Percentiles rank a stretch among this genome's conserved stretches.
phyloP scores from a whole-genome alignment of 2,113 vertebrate species.

The Rhinopithecus roxellana region DNA sequence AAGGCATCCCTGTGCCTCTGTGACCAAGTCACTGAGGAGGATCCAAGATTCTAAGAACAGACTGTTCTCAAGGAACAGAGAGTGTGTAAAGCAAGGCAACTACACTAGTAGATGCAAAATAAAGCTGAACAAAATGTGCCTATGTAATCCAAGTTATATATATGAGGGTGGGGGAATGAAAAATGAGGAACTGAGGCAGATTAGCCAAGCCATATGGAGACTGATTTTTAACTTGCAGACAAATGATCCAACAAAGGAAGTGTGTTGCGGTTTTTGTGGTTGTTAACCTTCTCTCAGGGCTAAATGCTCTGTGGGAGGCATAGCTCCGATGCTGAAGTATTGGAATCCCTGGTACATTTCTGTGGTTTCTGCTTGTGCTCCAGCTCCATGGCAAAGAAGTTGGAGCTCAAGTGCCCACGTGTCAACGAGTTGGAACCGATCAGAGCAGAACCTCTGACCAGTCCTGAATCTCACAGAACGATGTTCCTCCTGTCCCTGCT shows the following conservation, averaged over 20 bases:
- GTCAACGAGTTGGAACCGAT: neutral
- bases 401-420: neutral
- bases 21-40: neutral
- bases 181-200: neutral
- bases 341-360: neutral
- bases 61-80: neutral
- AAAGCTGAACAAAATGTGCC: neutral
- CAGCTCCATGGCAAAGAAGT: neutral
- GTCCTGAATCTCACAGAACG: neutral
- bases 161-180: neutral
- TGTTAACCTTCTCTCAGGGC: neutral
- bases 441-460: neutral
- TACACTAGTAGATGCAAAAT: neutral
- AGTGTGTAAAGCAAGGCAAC: neutral
- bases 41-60: neutral
- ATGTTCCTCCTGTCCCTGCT: neutral
- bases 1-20: neutral
- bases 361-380: neutral
- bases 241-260: neutral
- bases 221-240: neutral
- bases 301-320: too few relatives aligned
- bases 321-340: neutral
- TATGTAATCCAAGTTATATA: neutral
- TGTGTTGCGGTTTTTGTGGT: neutral
- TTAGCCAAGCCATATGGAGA: rapidly evolving